Base-by-base conservation (phyloP, 2,888 invertebrate genomes). In the Cephus sareptanus region DNA sequence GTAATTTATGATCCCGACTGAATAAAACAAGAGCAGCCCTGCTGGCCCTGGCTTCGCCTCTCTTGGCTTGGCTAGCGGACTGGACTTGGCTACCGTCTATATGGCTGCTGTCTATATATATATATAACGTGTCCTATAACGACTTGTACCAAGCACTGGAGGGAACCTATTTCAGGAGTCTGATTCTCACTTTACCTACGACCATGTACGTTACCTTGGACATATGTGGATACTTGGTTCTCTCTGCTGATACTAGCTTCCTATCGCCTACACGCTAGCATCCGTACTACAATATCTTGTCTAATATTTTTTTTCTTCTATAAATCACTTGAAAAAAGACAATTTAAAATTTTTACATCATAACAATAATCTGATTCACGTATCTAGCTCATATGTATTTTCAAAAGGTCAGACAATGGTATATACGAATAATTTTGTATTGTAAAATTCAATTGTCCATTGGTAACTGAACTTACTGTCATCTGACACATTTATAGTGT, bases 1-100 rank as follows among this genome's bases (percentile, higher is more conserved):
- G 91, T 91, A 90, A 91, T 91, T 91, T 91, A 91, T 91, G 90
- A 91, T 91, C 89, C 91, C 89, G 90, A 91, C 91, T 91, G 91
- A 91, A 91, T 91, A 91, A 91, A 91, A 91, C 91, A 91, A 90
- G 90, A 91, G 90, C 87, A 56, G 56, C 56, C 56, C 23, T 56
- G 56, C 56, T 23, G 56, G 56, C 23, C 56, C 56, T 23, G 40
- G 77, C 70, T 75, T 77, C 56, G 56, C 56, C 56, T 56, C 56
- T 56, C 56, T 56, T 56, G 56, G 56, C 56, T 56, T 56, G 56
- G 56, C 56, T 56, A 56, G 56, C 56, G 9, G 23, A 56, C 56
- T 56, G 56, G 56, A 56, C 56, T 56, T 56, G 56, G 56, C 56
- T 56, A 23, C 56, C 56, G 56, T 56, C 56, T 56, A 56, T 56